Conservation (phyloP, 2,888 invertebrate genomes). For the Chrysolina americana region DNA sequence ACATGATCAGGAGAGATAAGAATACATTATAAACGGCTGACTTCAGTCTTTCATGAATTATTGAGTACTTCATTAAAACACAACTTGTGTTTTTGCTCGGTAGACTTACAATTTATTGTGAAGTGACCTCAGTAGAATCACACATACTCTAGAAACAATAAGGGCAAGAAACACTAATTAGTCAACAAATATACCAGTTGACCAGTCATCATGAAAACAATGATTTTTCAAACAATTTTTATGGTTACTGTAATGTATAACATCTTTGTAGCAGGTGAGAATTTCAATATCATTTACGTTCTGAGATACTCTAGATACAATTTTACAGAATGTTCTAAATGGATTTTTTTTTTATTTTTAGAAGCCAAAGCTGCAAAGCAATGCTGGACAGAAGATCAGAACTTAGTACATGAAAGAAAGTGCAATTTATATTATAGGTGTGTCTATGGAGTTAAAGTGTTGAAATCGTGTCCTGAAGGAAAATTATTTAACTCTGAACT, state of each 20-base stretch:
- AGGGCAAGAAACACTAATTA: background rate
- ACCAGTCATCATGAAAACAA: background rate
- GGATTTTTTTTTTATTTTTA: slow-evolving; percentile 1
- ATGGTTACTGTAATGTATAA: background rate
- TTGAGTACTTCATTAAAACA: background rate
- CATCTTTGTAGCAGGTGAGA: slow-evolving; percentile 6
- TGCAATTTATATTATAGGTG: slow-evolving; percentile 57
- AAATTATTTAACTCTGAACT: slow-evolving; percentile 55
- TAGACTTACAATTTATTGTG: slow-evolving; percentile 24
- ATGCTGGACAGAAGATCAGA: slow-evolving; percentile 47
- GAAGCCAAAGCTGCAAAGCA: slow-evolving; percentile 31
- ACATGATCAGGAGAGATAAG: background rate
- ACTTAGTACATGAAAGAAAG: slow-evolving; percentile 53
- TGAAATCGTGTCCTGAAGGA: slow-evolving; percentile 54
- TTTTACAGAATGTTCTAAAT: background rate
- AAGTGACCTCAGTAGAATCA: slow-evolving; percentile 24
- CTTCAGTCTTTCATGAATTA: background rate
- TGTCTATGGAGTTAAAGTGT: slow-evolving; percentile 53
- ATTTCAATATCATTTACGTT: background rate
- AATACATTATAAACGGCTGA: slow-evolving; percentile 8
- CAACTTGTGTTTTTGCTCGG: slow-evolving; percentile 12
- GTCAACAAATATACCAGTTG: background rate
- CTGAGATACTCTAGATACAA: too few relatives aligned
- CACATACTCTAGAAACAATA: background rate
- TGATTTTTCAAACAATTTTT: background rate